Conservation (phyloP, 1,140 invertebrate genomes). For the Diuraphis noxia region DNA sequence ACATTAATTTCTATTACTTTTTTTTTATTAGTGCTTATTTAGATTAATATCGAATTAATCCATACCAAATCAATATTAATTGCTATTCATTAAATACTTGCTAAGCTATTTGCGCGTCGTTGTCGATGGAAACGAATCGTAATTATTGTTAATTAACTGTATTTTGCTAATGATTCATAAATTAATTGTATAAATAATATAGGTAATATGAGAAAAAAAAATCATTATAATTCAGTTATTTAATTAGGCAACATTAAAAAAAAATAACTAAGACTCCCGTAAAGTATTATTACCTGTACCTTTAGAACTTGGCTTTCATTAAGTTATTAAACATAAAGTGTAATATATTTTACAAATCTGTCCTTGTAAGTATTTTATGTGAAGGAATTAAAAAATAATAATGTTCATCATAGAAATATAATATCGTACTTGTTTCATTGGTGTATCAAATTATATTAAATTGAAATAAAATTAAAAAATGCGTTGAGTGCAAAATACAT, state of each 20-base stretch:
- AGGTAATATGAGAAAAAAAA: background rate
- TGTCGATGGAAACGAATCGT: background rate
- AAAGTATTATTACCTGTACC: background rate
- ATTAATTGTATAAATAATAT: background rate
- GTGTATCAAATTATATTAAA: background rate
- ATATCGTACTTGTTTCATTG: background rate
- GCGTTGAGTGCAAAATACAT: background rate
- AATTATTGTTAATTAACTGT: background rate
- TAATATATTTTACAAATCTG: too few relatives aligned
- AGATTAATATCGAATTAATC: background rate
- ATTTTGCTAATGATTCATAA: background rate
- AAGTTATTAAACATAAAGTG: too few relatives aligned
- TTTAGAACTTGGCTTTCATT: background rate
- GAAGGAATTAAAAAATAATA: background rate
- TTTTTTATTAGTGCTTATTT: background rate
- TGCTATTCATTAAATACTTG: background rate
- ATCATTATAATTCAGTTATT: background rate
- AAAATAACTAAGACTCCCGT: background rate
- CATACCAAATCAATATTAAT: background rate
- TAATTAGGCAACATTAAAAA: background rate
- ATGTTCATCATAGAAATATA: background rate
- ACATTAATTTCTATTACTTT: background rate
- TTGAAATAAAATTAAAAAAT: background rate
- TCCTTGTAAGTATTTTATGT: too few relatives aligned
- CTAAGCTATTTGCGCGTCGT: background rate